These are phyloP conservation scores for Thera obeliscata DNA, from an alignment of 2,888 invertebrate genomes.

Conservation along the genomic window DNA sequence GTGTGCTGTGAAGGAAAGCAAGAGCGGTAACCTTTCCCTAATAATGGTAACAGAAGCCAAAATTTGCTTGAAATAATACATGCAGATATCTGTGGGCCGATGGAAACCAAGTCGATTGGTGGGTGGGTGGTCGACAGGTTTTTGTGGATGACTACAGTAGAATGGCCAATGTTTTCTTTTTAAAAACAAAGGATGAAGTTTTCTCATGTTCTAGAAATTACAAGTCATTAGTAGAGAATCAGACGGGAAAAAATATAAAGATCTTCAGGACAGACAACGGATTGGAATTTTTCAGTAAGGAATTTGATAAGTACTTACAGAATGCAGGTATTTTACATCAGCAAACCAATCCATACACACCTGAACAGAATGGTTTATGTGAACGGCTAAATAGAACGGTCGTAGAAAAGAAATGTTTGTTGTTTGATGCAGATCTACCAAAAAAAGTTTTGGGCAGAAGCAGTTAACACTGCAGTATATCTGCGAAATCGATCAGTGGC, in stretches of 20 bases:
- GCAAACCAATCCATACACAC: background rate
- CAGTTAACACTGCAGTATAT: background rate
- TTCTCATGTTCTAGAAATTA: no score
- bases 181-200: no score
- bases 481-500: background rate
- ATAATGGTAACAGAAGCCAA: no score
- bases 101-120: no score
- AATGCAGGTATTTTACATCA: background rate
- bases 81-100: no score
- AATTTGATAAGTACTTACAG: background rate
- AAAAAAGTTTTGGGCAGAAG: background rate
- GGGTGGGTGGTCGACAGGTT: no score
- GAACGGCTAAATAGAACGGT: background rate
- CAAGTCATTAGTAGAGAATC: background rate
- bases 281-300: background rate
- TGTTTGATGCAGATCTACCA: background rate
- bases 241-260: background rate
- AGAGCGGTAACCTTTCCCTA: no score
- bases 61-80: no score
- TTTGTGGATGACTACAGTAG: no score
- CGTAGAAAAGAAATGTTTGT: background rate
- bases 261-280: background rate
- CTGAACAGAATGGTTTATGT: background rate
- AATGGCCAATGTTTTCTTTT: no score
- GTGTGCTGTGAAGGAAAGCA: no score